Evolutionary conservation across 2,797 vertebrate genomes (phyloP), one percentile per base, ranked within the genome.

Genomic region (Morelia viridis): DNA sequence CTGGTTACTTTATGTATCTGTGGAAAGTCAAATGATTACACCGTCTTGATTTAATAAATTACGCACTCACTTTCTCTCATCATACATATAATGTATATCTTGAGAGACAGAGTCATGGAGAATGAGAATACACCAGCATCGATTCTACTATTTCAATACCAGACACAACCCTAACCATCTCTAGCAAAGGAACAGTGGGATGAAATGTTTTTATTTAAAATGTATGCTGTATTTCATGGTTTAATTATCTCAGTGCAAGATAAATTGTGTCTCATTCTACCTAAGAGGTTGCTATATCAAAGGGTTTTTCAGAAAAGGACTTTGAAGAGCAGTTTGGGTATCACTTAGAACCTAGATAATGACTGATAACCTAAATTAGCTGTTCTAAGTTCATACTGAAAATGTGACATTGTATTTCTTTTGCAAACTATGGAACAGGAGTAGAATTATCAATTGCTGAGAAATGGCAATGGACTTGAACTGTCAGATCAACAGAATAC

Each of bases 1-100:
- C 31, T 89, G 87, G 90, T 19, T 15, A 92, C 87, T 65, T 71
- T 35, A 87, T 58, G 12, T 92, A 60, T 86, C 58, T 71, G 22
- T 87, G 57, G 87, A 90, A 46, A 35, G 65, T 64, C 62, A 84
- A 46, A 15, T 4, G 6, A 4, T 71, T 22, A 61, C 5, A 88
- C 6, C 28, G 87, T 60, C 57, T 65, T 83, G 46, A 8, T 58
- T 88, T 85, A 90, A 84, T 7, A 7, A 6, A 60, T 22, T 89
- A 57, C 9, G 5, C 60, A 15, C 64, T 65, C 64, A n/a, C 28
- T n/a, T n/a, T n/a, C 11, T 64, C 26, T 64, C 3, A 53, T 7
- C 50, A 53, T 53, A 53, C 50, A 53, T 53, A 41, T 41, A 41
- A 41, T 41, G 7, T 62, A 17, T 0, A 5, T 41, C 13, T 31